phyloP scores from a whole-genome alignment of 2,113 vertebrate species.

The Hipposideros armiger region DNA sequence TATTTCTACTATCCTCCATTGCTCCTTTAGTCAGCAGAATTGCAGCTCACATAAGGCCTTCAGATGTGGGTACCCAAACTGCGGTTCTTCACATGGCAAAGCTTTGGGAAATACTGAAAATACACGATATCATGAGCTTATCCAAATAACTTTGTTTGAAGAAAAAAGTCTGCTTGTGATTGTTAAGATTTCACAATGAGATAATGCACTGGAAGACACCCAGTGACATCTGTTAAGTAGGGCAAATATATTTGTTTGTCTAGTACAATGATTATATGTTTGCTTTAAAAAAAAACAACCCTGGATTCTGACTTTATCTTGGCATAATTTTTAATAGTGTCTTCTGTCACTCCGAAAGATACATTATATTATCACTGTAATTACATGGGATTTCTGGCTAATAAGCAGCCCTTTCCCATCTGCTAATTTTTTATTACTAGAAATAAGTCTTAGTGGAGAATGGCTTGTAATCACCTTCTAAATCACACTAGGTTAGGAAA shows the following conservation, averaged over 20 bases:
- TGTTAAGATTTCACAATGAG: conserved; percentile 78
- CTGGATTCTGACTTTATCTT: not conserved
- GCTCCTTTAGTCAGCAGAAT: not conserved
- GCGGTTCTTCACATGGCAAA: not conserved
- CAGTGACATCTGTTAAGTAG: conserved; percentile 70
- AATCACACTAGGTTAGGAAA: conserved; percentile 40
- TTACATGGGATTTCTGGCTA: conserved; percentile 74
- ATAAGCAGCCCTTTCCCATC: conserved; percentile 64
- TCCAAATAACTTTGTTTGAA: conserved; percentile 65
- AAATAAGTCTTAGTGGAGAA: conserved; percentile 54
- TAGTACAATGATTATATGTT: not conserved
- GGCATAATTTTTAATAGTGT: not conserved
- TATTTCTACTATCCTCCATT: not conserved
- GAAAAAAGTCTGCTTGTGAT: conserved; percentile 70
- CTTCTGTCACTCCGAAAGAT: conserved; percentile 35
- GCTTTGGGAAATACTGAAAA: not conserved
- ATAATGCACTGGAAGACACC: conserved; percentile 20
- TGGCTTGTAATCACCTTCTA: conserved; percentile 64
- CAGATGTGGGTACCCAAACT: not conserved
- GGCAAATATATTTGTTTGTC: conserved; percentile 69
- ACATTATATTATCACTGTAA: conserved; percentile 56
- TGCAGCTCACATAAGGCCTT: not conserved
- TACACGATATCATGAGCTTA: not conserved
- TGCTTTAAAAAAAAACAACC: not conserved
- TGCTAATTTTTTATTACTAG: conserved; percentile 73